Evolutionary conservation across 2,113 vertebrate species (phyloP).

Genomic region (Ploceus nigricollis): DNA sequence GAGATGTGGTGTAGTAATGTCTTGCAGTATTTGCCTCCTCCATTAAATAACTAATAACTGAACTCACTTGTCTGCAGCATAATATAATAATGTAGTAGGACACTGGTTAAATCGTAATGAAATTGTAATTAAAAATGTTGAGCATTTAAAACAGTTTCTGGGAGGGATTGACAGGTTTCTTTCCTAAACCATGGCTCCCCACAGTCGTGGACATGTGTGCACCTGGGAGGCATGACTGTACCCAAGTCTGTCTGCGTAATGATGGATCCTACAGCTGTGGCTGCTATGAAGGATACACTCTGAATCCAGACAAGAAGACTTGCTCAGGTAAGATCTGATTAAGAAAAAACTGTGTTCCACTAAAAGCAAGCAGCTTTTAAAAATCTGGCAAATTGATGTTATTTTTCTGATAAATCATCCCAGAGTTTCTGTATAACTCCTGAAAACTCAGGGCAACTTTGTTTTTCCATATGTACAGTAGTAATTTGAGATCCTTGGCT

Average conservation of each 20-base stretch:
- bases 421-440: not conserved
- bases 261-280: slow-evolving; percentile 80
- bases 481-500: not conserved
- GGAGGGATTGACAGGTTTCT: not conserved
- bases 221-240: slow-evolving; percentile 81
- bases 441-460: not conserved
- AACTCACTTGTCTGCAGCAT: not conserved
- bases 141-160: not conserved
- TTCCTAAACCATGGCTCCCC: not conserved
- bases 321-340: slow-evolving; percentile 67
- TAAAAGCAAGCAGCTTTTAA: not conserved
- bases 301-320: slow-evolving; percentile 86
- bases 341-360: not conserved
- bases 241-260: slow-evolving; percentile 83
- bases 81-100: not conserved
- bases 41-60: not conserved
- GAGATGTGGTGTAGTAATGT: not conserved
- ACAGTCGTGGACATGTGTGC: slow-evolving; percentile 74
- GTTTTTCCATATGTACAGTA: not conserved
- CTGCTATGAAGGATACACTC: slow-evolving; percentile 79
- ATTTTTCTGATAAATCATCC: not conserved
- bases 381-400: not conserved
- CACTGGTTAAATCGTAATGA: not conserved
- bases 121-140: not conserved
- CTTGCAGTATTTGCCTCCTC: not conserved